Percentiles rank a stretch among this genome's conserved stretches.
phyloP scores from a whole-genome alignment of 2,113 vertebrate genomes.

The Ovibos moschatus region DNA sequence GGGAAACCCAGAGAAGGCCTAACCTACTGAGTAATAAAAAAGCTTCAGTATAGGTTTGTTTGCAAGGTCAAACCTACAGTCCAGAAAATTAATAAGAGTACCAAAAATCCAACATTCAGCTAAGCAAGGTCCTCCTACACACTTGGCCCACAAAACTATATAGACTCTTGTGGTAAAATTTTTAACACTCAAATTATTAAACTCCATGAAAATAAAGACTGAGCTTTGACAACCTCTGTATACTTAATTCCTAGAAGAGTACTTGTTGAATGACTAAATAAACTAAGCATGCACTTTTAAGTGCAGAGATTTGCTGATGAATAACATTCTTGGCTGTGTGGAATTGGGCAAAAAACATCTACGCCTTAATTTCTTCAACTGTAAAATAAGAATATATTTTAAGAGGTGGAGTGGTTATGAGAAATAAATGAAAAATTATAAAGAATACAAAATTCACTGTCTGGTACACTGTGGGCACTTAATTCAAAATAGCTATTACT shows the following conservation, averaged over 20 bases:
- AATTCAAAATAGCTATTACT: neutral
- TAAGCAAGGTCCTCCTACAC: neutral
- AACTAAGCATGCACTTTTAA: neutral
- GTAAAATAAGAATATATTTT: conserved; percentile 12
- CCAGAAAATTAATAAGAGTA: neutral
- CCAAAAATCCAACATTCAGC: neutral
- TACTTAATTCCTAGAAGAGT: neutral
- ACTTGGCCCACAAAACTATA: neutral
- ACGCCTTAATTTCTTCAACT: neutral
- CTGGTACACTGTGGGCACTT: neutral
- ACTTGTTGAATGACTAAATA: neutral
- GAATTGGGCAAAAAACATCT: neutral
- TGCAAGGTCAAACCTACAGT: neutral
- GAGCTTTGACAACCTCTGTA: neutral
- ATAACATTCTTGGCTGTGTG: neutral
- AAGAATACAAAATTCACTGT: neutral
- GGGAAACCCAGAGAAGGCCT: neutral
- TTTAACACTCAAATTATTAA: neutral
- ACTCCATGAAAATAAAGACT: neutral
- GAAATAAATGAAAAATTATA: neutral
- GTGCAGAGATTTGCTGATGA: neutral
- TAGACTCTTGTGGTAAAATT: neutral
- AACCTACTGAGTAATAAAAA: neutral
- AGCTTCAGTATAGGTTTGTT: neutral
- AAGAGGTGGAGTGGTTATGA: neutral